Conservation (phyloP, 2,888 invertebrate genomes). For the Aplocera efformata region DNA sequence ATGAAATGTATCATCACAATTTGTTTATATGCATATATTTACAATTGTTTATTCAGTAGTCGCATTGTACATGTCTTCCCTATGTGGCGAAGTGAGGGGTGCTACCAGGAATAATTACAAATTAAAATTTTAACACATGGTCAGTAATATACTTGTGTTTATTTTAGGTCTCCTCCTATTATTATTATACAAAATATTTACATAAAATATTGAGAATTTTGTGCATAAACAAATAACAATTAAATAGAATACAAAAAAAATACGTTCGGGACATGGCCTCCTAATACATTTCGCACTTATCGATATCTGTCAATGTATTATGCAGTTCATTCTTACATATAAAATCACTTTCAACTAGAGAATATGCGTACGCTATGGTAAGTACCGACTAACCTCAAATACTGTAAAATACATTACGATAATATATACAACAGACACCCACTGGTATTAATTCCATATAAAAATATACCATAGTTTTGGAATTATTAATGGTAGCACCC, state of each 20-base stretch:
- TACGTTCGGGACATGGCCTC: conserved; percentile 72
- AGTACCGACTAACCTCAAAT: conserved; percentile 78
- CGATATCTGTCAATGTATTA: conserved; percentile 76
- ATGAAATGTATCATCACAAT: conserved; percentile 21
- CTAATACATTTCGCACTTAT: conserved; percentile 72
- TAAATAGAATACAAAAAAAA: conserved; percentile 80
- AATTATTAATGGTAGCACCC: conserved; percentile 82
- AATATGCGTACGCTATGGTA: conserved; percentile 77
- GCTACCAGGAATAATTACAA: conserved; percentile 82
- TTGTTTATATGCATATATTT: conserved; percentile 18
- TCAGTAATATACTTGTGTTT: conserved; percentile 82
- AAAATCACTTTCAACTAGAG: conserved; percentile 79
- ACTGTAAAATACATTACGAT: conserved; percentile 78
- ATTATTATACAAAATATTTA: conserved; percentile 82
- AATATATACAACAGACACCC: conserved; percentile 78
- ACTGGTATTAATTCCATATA: conserved; percentile 78
- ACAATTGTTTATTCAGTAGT: conserved; percentile 22
- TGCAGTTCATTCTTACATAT: conserved; percentile 76
- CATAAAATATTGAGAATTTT: conserved; percentile 80
- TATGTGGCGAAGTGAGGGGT: conserved; percentile 79
- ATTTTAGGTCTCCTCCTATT: conserved; percentile 79
- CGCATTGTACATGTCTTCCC: conserved; percentile 75
- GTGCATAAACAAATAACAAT: conserved; percentile 82
- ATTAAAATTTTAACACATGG: conserved; percentile 78
- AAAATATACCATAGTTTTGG: conserved; percentile 79